Percentiles rank a stretch among this genome's conserved stretches.
phyloP scores from a whole-genome alignment of 2,797 vertebrate genomes.

The Xiphophorus birchmanni region DNA sequence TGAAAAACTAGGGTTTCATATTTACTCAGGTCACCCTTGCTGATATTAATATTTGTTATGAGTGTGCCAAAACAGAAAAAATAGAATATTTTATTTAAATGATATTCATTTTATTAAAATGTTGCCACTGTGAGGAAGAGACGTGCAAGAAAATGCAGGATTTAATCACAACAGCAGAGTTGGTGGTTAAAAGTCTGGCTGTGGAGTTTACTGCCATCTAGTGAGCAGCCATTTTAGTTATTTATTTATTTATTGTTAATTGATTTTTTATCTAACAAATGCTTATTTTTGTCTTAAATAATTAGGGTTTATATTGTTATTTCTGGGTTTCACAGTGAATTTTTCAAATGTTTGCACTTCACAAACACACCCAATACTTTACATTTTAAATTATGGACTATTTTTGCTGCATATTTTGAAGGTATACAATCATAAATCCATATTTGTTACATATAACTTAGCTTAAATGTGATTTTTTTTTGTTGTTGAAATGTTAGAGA shows the following conservation, averaged over 20 bases:
- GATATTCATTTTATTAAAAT: neutral
- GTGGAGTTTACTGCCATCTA: conserved; percentile 75
- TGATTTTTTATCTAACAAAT: neutral
- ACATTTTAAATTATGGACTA: neutral
- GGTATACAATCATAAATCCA: neutral
- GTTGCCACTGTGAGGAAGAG: neutral
- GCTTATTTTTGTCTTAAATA: neutral
- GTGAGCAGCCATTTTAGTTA: conserved; percentile 15
- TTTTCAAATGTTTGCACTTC: neutral
- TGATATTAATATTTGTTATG: neutral
- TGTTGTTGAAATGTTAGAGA: neutral
- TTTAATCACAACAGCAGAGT: neutral
- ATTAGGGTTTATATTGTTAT: neutral
- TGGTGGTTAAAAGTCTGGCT: neutral
- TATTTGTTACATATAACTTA: neutral
- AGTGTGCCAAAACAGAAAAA: neutral
- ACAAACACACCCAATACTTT: neutral
- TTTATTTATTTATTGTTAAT: neutral
- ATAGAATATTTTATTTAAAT: neutral
- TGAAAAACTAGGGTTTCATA: neutral
- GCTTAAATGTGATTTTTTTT: neutral
- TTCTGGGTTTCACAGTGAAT: neutral
- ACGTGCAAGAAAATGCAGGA: neutral
- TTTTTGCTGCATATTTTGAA: neutral
- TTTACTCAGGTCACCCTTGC: neutral